These are phyloP conservation scores for Sinopyrophorus schimmeli DNA, from an alignment of 2,888 invertebrate genomes.

Conservation along the genomic window DNA sequence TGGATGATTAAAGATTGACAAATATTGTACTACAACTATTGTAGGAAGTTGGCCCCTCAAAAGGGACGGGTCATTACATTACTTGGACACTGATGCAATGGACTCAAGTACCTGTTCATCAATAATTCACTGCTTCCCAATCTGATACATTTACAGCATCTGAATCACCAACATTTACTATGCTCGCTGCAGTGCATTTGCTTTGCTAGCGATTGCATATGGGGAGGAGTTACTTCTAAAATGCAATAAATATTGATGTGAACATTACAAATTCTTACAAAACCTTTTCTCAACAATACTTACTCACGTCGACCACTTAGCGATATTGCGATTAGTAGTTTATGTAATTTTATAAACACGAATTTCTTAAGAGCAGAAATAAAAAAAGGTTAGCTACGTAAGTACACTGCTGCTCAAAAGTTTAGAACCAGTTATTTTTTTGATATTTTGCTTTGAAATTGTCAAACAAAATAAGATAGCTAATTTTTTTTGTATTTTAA, in stretches of 20 bases:
- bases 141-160: slow-evolving; percentile 52
- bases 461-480: too few relatives aligned
- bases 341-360: too few relatives aligned
- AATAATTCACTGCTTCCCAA: slow-evolving; percentile 51
- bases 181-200: slow-evolving; percentile 20
- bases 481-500: too few relatives aligned
- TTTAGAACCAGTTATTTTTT: too few relatives aligned
- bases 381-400: too few relatives aligned
- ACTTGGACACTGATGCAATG: slow-evolving; percentile 43
- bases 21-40: slow-evolving; percentile 46
- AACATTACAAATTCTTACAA: slow-evolving; percentile 14
- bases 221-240: slow-evolving; percentile 19
- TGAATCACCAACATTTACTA: slow-evolving; percentile 43
- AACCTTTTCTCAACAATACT: too few relatives aligned
- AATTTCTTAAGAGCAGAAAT: too few relatives aligned
- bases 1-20: slow-evolving; percentile 48
- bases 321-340: too few relatives aligned
- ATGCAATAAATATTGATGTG: slow-evolving; percentile 23
- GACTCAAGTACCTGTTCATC: slow-evolving; percentile 54
- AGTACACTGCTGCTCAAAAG: too few relatives aligned
- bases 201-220: slow-evolving; percentile 7
- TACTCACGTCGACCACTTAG: too few relatives aligned
- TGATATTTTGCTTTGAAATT: too few relatives aligned
- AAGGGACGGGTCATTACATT: slow-evolving; percentile 43
- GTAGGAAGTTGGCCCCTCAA: slow-evolving; percentile 40